Percentiles rank a stretch among this genome's conserved stretches.
phyloP scores from a whole-genome alignment of 23 tunicate genomes.

The Corella eumyota region DNA sequence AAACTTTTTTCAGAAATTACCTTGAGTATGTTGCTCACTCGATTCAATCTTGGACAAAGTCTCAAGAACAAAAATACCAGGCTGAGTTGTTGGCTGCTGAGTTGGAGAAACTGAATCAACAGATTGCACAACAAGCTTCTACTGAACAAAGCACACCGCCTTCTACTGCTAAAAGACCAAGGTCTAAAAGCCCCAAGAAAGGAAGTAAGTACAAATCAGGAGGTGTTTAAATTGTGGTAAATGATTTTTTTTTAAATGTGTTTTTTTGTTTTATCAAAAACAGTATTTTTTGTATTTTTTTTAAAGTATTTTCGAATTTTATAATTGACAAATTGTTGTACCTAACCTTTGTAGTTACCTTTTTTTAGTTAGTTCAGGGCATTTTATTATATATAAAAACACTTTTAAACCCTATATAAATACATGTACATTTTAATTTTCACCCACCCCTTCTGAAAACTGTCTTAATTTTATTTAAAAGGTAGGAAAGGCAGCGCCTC shows the following conservation, averaged over 20 bases:
- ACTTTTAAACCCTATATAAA: background rate
- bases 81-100: slow-evolving; percentile 41
- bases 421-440: background rate
- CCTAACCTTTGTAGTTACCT: too few relatives aligned
- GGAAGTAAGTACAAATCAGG: slow-evolving; percentile 28
- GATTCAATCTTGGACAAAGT: slow-evolving; percentile 56
- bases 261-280: background rate
- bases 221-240: background rate
- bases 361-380: too few relatives aligned
- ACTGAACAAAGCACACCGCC: slow-evolving; percentile 24
- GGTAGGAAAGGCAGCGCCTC: slow-evolving; percentile 82
- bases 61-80: slow-evolving; percentile 57
- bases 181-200: slow-evolving; percentile 68
- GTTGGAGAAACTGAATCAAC: slow-evolving; percentile 37
- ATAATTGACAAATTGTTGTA: background rate
- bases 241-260: background rate
- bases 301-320: background rate
- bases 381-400: too few relatives aligned
- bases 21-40: slow-evolving; percentile 63
- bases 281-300: background rate
- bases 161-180: slow-evolving; percentile 67
- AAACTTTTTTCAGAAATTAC: slow-evolving; percentile 74
- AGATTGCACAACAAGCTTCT: background rate
- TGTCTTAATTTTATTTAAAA: too few relatives aligned
- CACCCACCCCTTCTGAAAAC: background rate